phyloP scores from a whole-genome alignment of 2,888 invertebrate species.

The Galerucella nymphaeae region DNA sequence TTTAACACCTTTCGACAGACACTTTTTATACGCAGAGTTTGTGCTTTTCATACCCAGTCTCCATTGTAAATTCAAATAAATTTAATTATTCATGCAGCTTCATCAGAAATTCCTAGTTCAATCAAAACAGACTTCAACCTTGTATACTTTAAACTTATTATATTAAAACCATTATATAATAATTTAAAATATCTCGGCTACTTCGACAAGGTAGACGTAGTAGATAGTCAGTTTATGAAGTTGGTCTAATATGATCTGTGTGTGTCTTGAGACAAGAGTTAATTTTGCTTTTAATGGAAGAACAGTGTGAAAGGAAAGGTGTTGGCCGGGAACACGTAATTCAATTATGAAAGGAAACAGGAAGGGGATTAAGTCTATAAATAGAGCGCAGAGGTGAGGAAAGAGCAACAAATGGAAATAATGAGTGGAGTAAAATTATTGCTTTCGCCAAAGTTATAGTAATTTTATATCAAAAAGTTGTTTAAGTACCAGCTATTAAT shows the following conservation, averaged over 20 bases:
- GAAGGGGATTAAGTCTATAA: slow-evolving; percentile 15
- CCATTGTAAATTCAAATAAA: no score
- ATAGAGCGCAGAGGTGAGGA: slow-evolving; percentile 9
- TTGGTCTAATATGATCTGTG: neutral
- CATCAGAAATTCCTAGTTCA: no score
- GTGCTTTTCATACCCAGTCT: no score
- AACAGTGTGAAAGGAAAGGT: slow-evolving; percentile 28
- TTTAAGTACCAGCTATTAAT: no score
- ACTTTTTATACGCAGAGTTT: no score
- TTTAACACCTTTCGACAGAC: no score
- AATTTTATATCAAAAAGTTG: neutral
- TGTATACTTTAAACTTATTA: no score
- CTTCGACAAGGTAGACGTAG: no score
- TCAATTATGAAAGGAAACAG: slow-evolving; percentile 17
- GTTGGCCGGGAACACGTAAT: slow-evolving; percentile 19
- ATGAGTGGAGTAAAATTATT: neutral
- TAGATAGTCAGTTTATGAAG: slow-evolving; percentile 14
- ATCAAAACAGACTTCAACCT: no score
- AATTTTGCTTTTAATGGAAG: slow-evolving; percentile 25
- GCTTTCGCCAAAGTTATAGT: neutral
- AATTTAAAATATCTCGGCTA: no score
- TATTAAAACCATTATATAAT: no score
- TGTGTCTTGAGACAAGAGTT: slow-evolving; percentile 19
- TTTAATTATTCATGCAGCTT: no score
- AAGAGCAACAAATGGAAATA: neutral